These are phyloP conservation scores for Zaprionus tsacasi DNA, from an alignment of 1,140 invertebrate species.

Conservation along the genomic window DNA sequence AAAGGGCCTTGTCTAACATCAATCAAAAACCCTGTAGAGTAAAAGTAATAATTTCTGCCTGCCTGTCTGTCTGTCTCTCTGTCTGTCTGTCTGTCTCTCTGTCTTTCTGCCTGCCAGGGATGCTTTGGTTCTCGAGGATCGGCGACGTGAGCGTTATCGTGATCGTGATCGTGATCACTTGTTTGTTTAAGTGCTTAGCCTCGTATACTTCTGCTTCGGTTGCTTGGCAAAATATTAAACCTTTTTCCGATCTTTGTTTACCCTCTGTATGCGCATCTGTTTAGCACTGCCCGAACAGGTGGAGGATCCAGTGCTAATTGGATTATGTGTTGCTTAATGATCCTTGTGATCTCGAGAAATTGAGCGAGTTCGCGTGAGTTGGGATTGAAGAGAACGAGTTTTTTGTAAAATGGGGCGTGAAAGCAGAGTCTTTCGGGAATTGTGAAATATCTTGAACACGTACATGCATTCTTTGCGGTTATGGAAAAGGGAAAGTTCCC, in stretches of 20 bases:
- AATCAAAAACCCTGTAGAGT: constrained; percentile 67
- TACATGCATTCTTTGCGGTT: constrained; percentile 42
- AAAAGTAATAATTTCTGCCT: constrained; percentile 65
- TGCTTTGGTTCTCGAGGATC: constrained; percentile 34
- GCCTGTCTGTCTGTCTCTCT: background rate
- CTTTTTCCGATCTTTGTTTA: constrained; percentile 44
- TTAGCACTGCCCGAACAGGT: constrained; percentile 62
- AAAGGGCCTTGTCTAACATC: constrained; percentile 65
- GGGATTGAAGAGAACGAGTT: constrained; percentile 26
- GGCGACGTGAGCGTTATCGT: constrained; percentile 7
- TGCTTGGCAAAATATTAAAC: constrained; percentile 73
- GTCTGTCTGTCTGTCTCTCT: too few relatives aligned
- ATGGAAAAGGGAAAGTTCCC: constrained; percentile 63
- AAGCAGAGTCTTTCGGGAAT: background rate
- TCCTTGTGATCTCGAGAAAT: constrained; percentile 42
- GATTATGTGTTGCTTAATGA: constrained; percentile 79
- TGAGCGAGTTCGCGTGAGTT: constrained; percentile 38
- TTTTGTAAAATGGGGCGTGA: constrained; percentile 44
- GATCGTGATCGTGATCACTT: constrained; percentile 70
- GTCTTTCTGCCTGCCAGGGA: background rate
- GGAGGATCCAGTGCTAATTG: constrained; percentile 73
- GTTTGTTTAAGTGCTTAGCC: constrained; percentile 78
- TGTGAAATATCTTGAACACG: constrained; percentile 59
- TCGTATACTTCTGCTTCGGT: constrained; percentile 74
- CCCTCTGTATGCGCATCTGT: constrained; percentile 55